Base-by-base conservation (phyloP, 2,888 invertebrate species). In the Drosophila gaucha region DNA sequence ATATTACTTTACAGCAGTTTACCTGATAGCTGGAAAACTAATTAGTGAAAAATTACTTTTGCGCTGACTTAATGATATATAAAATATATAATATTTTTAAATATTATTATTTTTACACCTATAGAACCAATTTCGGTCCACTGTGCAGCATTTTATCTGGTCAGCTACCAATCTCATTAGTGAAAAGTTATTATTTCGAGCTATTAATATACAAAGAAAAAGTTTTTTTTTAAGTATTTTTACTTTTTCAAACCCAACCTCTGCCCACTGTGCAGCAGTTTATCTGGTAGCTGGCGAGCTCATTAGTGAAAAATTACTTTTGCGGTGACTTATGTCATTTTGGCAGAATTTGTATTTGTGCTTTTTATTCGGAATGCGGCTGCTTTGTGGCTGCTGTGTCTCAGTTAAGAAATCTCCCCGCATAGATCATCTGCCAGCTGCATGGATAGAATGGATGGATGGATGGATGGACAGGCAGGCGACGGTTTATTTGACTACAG, bases 61-160 rank as follows among this genome's bases (percentile, higher is more conserved):
- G 88, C 73, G 86, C 88, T 88, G 88, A 84, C 88, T 84, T 84
- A 84, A n/a, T n/a, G n/a, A n/a, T n/a, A n/a, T n/a, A n/a, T n/a
- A n/a, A n/a, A n/a, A n/a, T n/a, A n/a, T n/a, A n/a, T n/a, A n/a
- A n/a, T n/a, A n/a, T n/a, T n/a, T n/a, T n/a, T n/a, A n/a, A n/a
- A 6, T 44, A 2, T 44, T 16, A 12, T 22, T 22, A n/a, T 28
- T 28, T 28, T 10, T 2, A 8, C n/a, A 31, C 8, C 8, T 3
- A 0, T 2, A 8, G n/a, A 14, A 22, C 9, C 5, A 3, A 2
- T 0, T 24, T 12, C 4, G 8, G 6, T 4, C 18, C 35, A 49
- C n/a, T 26, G 18, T 26, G 49, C 59, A 12, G 14, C 47, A 50
- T 52, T 43, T 70, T 69, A 76, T 70, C 66, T 58, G 35, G 14